Percentiles rank a stretch among this genome's conserved stretches.
Evolutionary conservation across 2,797 vertebrate genomes (phyloP).

Genomic region (Crotalus adamanteus): DNA sequence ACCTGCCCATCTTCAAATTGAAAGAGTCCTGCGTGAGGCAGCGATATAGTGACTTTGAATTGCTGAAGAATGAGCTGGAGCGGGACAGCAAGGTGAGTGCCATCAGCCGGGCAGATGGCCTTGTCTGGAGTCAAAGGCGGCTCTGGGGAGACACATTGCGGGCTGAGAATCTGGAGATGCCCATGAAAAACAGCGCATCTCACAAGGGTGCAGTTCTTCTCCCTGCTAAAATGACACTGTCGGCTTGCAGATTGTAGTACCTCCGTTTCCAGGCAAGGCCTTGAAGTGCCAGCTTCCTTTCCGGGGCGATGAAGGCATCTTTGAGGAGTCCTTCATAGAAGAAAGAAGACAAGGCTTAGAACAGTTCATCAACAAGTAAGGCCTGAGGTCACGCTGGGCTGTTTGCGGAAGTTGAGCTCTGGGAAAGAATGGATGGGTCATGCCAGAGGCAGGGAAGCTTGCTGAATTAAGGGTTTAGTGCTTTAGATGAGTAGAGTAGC

Average conservation of each 20-base stretch:
- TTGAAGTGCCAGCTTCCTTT: conserved; percentile 97
- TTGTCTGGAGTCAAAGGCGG: background rate
- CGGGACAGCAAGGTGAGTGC: conserved; percentile 94
- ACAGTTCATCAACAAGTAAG: conserved; percentile 99
- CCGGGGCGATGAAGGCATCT: conserved; percentile 94
- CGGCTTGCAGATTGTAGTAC: conserved; percentile 90
- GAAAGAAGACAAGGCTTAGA: conserved; percentile 93
- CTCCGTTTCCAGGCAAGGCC: conserved; percentile 95
- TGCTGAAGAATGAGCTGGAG: conserved; percentile 98
- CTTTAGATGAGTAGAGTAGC: background rate
- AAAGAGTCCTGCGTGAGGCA: conserved; percentile 95
- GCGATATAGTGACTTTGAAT: conserved; percentile 98
- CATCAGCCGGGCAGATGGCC: background rate
- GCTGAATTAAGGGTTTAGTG: background rate
- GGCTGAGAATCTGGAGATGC: background rate
- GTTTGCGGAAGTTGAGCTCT: background rate
- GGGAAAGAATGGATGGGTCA: no score
- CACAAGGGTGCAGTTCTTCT: background rate
- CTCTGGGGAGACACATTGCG: background rate
- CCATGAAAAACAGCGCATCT: rapidly evolving
- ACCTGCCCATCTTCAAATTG: conserved; percentile 97
- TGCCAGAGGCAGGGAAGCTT: background rate
- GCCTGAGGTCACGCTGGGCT: background rate
- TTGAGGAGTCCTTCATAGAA: conserved; percentile 97
- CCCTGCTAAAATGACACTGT: background rate